phyloP scores from a whole-genome alignment of 2,797 vertebrate genomes.

The Argyrosomus regius region DNA sequence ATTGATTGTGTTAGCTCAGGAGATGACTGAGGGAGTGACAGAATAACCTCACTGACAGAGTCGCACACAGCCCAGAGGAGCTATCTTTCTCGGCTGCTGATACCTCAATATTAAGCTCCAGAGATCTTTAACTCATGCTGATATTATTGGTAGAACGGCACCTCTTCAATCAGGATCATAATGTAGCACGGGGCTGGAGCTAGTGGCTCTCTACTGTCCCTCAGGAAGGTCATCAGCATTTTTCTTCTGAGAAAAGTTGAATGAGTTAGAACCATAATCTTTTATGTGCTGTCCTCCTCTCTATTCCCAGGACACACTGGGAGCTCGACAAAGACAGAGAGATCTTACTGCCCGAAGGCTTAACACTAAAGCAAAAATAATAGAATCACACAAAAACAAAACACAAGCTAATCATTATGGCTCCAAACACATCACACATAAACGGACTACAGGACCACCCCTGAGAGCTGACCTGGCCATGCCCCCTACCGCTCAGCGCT shows the following conservation, averaged over 20 bases:
- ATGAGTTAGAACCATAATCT: conserved; percentile 56
- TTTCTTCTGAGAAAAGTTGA: conserved; percentile 66
- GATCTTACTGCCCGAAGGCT: conserved; percentile 59
- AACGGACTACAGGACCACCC: conserved; percentile 79
- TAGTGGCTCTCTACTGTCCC: not conserved
- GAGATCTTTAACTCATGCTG: conserved; percentile 57
- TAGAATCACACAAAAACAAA: conserved; percentile 78
- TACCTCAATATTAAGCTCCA: conserved; percentile 32
- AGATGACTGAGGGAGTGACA: conserved; percentile 66
- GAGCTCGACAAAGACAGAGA: conserved; percentile 60
- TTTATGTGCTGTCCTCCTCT: conserved; percentile 57
- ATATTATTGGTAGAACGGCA: conserved; percentile 42
- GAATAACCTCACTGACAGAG: conserved; percentile 71
- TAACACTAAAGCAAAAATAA: conserved; percentile 67
- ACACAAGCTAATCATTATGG: conserved; percentile 74
- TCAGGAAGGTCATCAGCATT: conserved; percentile 49
- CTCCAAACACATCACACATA: conserved; percentile 72
- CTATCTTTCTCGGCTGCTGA: conserved; percentile 46
- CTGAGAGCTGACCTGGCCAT: conserved; percentile 78
- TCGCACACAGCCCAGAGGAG: conserved; percentile 42
- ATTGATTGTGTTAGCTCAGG: conserved; percentile 69
- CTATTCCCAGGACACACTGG: conserved; percentile 64
- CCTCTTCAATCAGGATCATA: conserved; percentile 19
- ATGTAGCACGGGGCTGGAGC: conserved; percentile 1
- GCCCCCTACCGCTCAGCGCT: conserved; percentile 72